A percentile compares a stretch with the other conserved stretches of the same genome.
Evolutionary conservation across 2,797 vertebrate genomes (phyloP).

Genomic region (Monodelphis domestica): DNA sequence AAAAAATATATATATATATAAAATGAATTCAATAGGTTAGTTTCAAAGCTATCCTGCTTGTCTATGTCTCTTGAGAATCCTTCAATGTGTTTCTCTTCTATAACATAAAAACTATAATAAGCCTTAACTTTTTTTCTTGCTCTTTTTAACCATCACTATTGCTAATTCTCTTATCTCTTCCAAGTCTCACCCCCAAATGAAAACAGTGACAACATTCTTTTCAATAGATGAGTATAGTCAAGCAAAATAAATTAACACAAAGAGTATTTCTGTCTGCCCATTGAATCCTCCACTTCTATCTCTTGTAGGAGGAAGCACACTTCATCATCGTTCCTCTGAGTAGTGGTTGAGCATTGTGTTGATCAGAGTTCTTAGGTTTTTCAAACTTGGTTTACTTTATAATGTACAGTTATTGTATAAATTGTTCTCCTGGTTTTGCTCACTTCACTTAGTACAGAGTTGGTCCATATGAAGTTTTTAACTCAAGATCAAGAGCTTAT

Average conservation of each 20-base stretch:
- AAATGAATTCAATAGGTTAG: background rate
- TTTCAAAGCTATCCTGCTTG: background rate
- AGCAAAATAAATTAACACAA: background rate
- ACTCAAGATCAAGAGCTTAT: background rate
- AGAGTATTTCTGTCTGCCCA: background rate
- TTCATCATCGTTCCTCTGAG: background rate
- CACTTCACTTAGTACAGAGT: background rate
- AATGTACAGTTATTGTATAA: background rate
- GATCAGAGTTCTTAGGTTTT: background rate
- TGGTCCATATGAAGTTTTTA: background rate
- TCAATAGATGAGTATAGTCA: background rate
- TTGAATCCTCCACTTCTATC: background rate
- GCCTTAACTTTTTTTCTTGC: background rate
- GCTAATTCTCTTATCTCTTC: background rate
- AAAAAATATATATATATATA: no score
- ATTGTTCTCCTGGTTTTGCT: no score
- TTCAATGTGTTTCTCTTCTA: background rate
- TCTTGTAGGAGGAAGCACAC: background rate
- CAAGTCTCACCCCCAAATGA: background rate
- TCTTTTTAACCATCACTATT: background rate
- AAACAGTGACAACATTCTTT: background rate
- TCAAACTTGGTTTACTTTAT: background rate
- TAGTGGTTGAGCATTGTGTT: background rate
- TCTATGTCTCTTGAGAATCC: background rate
- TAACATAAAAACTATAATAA: no score